These are phyloP conservation scores for Nerophis lumbriciformis DNA, from an alignment of 2,113 vertebrate genomes.

Conservation along the genomic window DNA sequence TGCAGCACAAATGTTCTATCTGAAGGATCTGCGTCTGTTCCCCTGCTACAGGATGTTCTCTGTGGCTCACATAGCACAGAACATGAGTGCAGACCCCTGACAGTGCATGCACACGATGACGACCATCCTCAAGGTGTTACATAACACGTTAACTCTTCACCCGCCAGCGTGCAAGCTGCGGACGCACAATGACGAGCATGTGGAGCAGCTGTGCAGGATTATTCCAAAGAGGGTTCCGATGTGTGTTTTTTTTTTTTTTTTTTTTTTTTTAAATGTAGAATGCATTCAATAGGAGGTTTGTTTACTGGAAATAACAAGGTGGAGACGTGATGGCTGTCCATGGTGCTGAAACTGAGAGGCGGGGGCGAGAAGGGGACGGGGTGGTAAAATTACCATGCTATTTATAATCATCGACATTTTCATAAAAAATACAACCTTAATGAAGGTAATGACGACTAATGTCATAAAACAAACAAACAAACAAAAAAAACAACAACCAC, in stretches of 20 bases:
- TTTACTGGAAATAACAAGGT: not conserved
- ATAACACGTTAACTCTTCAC: slow-evolving; percentile 47
- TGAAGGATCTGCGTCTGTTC: slow-evolving; percentile 9
- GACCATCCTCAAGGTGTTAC: slow-evolving; percentile 59
- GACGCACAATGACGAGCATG: not conserved
- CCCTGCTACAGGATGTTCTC: slow-evolving; percentile 36
- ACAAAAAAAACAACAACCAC: too few species aligned
- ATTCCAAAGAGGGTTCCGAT: too few species aligned
- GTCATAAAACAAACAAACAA: too few species aligned
- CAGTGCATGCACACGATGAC: slow-evolving; percentile 42
- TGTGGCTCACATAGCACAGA: slow-evolving; percentile 34
- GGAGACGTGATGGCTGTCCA: slow-evolving; percentile 57
- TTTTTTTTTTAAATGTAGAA: too few species aligned
- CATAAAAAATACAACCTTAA: too few species aligned
- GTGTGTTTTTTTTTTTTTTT: too few species aligned
- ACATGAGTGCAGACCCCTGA: slow-evolving; percentile 34
- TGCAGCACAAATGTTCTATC: slow-evolving; percentile 51
- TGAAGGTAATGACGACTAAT: too few species aligned
- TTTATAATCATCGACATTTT: too few species aligned
- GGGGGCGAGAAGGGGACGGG: too few species aligned
- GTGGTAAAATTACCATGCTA: too few species aligned
- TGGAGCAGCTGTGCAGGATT: not conserved
- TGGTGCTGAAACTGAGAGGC: slow-evolving; percentile 65
- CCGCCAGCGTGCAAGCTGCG: not conserved
- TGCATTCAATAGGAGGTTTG: not conserved